A percentile compares a stretch with the other conserved stretches of the same genome.
Evolutionary conservation across 1,140 invertebrate genomes (phyloP).

Genomic region (Diabrotica virgifera): DNA sequence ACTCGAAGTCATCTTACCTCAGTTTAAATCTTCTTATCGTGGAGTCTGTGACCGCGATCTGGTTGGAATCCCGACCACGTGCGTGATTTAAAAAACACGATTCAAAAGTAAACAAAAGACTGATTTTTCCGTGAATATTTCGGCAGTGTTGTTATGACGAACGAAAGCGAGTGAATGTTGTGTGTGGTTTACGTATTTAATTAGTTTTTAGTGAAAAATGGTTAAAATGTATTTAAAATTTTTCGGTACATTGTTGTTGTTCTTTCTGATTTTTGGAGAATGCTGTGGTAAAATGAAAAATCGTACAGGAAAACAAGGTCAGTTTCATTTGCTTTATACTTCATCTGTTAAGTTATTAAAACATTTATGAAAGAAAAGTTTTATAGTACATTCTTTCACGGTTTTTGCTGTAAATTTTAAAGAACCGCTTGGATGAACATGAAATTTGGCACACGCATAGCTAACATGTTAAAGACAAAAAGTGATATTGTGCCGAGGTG

Average conservation of each 20-base stretch:
- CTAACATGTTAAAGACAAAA: too few relatives aligned
- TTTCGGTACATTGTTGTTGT: background rate
- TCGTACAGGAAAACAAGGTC: background rate
- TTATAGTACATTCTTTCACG: too few relatives aligned
- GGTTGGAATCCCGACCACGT: slow-evolving; percentile 16
- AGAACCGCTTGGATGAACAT: too few relatives aligned
- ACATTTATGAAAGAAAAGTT: too few relatives aligned
- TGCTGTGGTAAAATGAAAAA: background rate
- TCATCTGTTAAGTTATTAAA: too few relatives aligned
- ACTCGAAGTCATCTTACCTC: slow-evolving; percentile 25
- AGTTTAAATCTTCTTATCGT: slow-evolving; percentile 20
- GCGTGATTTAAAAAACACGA: slow-evolving; percentile 1
- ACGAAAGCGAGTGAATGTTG: too few relatives aligned
- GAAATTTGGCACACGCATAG: too few relatives aligned
- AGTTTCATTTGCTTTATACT: background rate
- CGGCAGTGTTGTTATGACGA: too few relatives aligned
- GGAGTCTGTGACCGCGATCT: slow-evolving; percentile 17
- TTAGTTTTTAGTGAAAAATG: background rate
- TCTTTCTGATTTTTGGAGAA: background rate
- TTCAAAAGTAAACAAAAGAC: background rate
- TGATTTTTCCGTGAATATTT: too few relatives aligned
- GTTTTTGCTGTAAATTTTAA: too few relatives aligned
- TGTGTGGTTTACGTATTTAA: too few relatives aligned
- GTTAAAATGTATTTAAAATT: background rate
- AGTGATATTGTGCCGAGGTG: too few relatives aligned